Conservation (phyloP, 2,113 vertebrate species). For the Seriola quinqueradiata region DNA sequence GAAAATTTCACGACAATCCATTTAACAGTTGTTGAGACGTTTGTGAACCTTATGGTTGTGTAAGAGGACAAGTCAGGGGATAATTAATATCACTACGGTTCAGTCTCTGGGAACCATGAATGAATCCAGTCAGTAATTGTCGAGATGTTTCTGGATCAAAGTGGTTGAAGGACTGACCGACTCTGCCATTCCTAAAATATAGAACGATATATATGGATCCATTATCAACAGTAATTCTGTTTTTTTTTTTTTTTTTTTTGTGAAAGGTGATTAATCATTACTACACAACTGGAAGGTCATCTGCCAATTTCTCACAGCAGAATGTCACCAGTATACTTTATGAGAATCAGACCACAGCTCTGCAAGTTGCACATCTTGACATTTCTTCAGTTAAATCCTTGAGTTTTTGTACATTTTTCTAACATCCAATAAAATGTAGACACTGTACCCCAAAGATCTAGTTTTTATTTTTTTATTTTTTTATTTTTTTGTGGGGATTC, state of each 20-base stretch:
- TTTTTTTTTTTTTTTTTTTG: neutral
- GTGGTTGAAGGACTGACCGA: too few species aligned
- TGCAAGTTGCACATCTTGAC: neutral
- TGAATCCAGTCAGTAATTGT: too few species aligned
- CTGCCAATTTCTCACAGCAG: neutral
- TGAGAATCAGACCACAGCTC: neutral
- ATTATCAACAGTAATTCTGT: neutral
- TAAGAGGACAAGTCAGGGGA: too few species aligned
- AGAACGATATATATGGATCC: too few species aligned
- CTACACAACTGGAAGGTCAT: neutral
- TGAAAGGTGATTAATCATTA: neutral
- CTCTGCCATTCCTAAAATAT: too few species aligned
- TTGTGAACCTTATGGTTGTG: too few species aligned
- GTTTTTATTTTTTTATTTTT: neutral
- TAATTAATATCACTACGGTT: neutral
- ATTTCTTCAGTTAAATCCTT: neutral
- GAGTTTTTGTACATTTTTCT: neutral
- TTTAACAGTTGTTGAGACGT: neutral
- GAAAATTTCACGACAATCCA: neutral
- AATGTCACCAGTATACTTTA: neutral
- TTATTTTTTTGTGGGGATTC: neutral
- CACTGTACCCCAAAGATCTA: neutral
- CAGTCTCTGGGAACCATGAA: neutral
- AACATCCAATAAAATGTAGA: neutral
- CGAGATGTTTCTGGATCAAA: too few species aligned